Conservation (phyloP, 2,797 vertebrate genomes). For the Chelonia mydas region DNA sequence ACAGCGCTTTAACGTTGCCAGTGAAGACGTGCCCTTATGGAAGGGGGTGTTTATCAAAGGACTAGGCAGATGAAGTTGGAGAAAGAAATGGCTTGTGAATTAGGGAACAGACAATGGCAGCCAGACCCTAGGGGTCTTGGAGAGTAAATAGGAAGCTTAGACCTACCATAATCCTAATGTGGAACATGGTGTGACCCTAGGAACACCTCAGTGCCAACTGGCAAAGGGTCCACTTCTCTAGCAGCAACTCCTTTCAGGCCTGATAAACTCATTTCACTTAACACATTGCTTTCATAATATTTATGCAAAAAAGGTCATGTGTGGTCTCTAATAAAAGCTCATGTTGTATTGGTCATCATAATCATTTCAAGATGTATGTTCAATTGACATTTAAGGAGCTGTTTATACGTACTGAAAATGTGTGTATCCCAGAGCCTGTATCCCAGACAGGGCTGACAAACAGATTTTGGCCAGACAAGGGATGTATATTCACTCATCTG, state of each 20-base stretch:
- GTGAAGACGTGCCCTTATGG: not conserved
- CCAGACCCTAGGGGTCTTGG: rapidly evolving
- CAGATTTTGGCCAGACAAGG: not conserved
- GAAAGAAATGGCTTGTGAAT: rapidly evolving
- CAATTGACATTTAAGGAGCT: not conserved
- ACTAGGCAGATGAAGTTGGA: not conserved
- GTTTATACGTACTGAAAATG: not conserved
- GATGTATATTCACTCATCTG: not conserved
- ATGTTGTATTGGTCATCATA: not conserved
- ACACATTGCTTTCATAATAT: not conserved
- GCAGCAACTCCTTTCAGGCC: not conserved
- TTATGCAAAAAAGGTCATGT: not conserved
- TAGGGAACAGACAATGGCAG: not conserved
- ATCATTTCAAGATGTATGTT: not conserved
- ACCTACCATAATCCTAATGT: not conserved
- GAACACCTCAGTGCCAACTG: not conserved
- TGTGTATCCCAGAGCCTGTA: not conserved
- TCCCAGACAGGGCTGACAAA: not conserved
- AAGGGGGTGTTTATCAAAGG: not conserved
- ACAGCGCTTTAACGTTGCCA: no score
- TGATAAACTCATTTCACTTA: not conserved
- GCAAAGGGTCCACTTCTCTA: not conserved
- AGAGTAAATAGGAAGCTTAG: not conserved
- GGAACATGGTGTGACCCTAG: not conserved
- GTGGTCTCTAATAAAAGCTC: not conserved